Conservation (phyloP, 2,888 invertebrate species). For the Rhagonycha fulva region DNA sequence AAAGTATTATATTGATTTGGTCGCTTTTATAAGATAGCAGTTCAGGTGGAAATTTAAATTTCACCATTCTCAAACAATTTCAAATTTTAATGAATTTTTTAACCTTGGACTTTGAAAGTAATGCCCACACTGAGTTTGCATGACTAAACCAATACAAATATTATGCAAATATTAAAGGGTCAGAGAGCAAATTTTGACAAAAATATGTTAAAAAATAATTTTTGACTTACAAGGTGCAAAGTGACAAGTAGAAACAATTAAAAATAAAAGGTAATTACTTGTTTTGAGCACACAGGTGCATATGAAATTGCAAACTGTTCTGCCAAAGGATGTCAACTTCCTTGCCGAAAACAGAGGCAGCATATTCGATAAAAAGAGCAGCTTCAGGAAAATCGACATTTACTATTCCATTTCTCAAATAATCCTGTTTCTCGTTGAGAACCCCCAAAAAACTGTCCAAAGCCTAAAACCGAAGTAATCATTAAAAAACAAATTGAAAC, state of each 20-base stretch:
- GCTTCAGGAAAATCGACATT: conserved; percentile 75
- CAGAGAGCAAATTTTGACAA: neutral
- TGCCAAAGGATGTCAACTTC: neutral
- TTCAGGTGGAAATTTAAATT: neutral
- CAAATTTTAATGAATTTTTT: neutral
- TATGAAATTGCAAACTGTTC: neutral
- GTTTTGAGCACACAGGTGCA: neutral
- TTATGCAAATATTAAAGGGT: neutral
- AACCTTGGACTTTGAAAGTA: neutral
- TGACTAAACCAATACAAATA: neutral
- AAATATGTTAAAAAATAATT: neutral
- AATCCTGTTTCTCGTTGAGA: conserved; percentile 52
- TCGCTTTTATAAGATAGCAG: too few species aligned
- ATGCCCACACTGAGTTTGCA: neutral
- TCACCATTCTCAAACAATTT: neutral
- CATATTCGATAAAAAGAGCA: conserved; percentile 76
- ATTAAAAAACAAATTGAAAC: neutral
- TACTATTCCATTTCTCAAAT: conserved; percentile 54
- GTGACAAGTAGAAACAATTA: neutral
- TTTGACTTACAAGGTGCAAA: neutral
- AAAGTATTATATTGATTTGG: too few species aligned
- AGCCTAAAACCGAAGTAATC: conserved; percentile 24
- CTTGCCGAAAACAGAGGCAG: conserved; percentile 50
- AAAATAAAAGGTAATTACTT: neutral
- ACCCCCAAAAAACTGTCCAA: conserved; percentile 54